A percentile compares a stretch with the other conserved stretches of the same genome.
Conservation (phyloP, 2,888 invertebrate species). For the Stratiomys singularior region DNA sequence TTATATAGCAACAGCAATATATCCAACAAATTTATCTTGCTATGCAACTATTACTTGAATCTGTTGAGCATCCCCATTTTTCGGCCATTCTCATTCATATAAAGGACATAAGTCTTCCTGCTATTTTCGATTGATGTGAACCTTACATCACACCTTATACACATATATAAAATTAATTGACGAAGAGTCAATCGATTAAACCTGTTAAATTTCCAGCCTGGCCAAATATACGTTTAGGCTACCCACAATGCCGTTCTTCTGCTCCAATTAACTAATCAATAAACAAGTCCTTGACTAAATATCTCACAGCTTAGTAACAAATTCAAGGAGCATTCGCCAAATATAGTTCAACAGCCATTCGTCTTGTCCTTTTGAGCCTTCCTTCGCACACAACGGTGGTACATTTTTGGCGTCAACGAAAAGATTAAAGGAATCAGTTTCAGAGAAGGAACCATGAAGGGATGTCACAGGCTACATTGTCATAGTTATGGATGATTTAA, state of each 20-base stretch:
- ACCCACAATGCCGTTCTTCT: conserved; percentile 12
- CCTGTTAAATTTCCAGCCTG: conserved; percentile 3
- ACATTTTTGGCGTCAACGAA: neutral
- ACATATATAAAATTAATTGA: conserved; percentile 30
- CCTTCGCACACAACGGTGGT: neutral
- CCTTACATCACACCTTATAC: neutral
- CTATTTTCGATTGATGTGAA: neutral
- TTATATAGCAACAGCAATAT: neutral
- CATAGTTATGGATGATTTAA: neutral
- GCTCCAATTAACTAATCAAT: conserved; percentile 45
- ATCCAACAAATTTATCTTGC: conserved; percentile 8
- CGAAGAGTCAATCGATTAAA: conserved; percentile 35
- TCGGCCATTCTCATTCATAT: neutral
- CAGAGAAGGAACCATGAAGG: neutral
- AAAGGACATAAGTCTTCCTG: neutral
- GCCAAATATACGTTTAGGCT: neutral
- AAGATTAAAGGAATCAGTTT: neutral
- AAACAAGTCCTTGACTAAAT: conserved; percentile 41
- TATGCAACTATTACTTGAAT: conserved; percentile 29
- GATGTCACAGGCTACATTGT: neutral
- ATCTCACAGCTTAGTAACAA: conserved; percentile 35
- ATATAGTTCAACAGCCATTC: neutral
- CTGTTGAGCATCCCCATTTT: conserved; percentile 10
- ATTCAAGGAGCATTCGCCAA: conserved; percentile 24
- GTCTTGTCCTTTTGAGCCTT: neutral